Percentiles rank a stretch among this genome's conserved stretches.
Conservation (phyloP, 2,888 invertebrate genomes). For the Choristoneura rosaceana region DNA sequence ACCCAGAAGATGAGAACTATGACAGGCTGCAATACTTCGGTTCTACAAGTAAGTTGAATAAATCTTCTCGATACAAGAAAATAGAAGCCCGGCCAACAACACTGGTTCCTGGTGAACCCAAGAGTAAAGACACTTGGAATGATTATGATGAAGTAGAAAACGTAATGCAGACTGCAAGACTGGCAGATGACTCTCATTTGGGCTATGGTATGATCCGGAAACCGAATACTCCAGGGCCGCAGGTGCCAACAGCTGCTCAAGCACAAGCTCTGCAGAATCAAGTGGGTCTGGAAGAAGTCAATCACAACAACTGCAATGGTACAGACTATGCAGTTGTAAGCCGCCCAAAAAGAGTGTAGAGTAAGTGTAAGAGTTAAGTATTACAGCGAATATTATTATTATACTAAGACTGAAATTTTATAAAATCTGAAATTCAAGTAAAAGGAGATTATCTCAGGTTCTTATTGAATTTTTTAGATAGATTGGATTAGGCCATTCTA, state of each 20-base stretch:
- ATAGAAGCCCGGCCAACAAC: slow-evolving; percentile 87
- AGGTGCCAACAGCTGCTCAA: slow-evolving; percentile 82
- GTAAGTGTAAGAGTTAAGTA: slow-evolving; percentile 28
- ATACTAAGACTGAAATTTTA: slow-evolving; percentile 37
- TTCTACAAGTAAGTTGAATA: slow-evolving; percentile 88
- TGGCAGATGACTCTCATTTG: slow-evolving; percentile 92
- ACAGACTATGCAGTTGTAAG: slow-evolving; percentile 93
- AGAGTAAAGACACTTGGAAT: slow-evolving; percentile 86
- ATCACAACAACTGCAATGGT: slow-evolving; percentile 90
- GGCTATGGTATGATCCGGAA: slow-evolving; percentile 93
- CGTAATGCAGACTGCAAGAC: slow-evolving; percentile 88
- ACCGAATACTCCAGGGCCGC: slow-evolving; percentile 83
- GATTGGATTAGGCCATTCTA: background rate
- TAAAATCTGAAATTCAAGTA: slow-evolving; percentile 32
- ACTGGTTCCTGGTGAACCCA: slow-evolving; percentile 75
- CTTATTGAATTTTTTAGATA: slow-evolving; percentile 6
- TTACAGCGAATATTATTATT: slow-evolving; percentile 42
- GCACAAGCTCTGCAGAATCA: slow-evolving; percentile 77
- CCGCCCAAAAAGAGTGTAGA: slow-evolving; percentile 93
- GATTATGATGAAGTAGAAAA: slow-evolving; percentile 92
- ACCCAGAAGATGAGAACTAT: slow-evolving; percentile 87
- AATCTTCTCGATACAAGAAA: slow-evolving; percentile 88
- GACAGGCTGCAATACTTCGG: slow-evolving; percentile 93
- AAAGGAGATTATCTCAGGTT: slow-evolving; percentile 26
- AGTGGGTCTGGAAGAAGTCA: slow-evolving; percentile 82